Evolutionary conservation across 2,888 invertebrate species (phyloP), one percentile per base, ranked within the genome.

Genomic region (Pilophorus perplexus): DNA sequence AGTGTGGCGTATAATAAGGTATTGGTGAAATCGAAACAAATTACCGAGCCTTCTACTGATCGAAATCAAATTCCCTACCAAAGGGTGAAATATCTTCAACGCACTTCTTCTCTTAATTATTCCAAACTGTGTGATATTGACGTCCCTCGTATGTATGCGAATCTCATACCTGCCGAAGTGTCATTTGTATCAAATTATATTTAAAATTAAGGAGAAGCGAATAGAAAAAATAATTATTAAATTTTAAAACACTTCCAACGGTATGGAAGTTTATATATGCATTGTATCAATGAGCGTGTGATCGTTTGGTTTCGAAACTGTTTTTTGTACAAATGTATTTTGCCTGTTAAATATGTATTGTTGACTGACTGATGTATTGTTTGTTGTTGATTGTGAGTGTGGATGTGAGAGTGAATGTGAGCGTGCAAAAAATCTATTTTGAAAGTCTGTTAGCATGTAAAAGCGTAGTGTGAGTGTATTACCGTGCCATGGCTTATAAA

Each of bases 261-360:
- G 74, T 73, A 74, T 73, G 74, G 72, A 71, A 71, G 72, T 69
- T 67, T 71, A 69, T 71, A 69, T 70, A 67, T 74, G 73, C 74
- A 73, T 74, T 74, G 74, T 73, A 74, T 74, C 74, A 74, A 74
- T 74, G 74, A 72, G 68, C 67, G 70, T 66, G 66, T 71, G 68
- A 66, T 57, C 68, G 70, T 67, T 71, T 71, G 69, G 71, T 68
- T 67, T 62, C 60, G 64, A 65, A 67, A 67, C 69, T 68, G 62
- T 62, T 66, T 68, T 66, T 68, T 70, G 70, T 70, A 70, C 70
- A 70, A 70, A 70, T 70, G 70, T 69, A 68, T 67, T 70, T 67
- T 66, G 71, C 52, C 64, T 70, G 71, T 70, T 71, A 71, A 68
- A n/a, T n/a, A n/a, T n/a, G n/a, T 62, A 67, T 64, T 59, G 66